These are phyloP conservation scores for Oncorhynchus clarkii DNA, from an alignment of 2,113 vertebrate species.

Conservation along the genomic window DNA sequence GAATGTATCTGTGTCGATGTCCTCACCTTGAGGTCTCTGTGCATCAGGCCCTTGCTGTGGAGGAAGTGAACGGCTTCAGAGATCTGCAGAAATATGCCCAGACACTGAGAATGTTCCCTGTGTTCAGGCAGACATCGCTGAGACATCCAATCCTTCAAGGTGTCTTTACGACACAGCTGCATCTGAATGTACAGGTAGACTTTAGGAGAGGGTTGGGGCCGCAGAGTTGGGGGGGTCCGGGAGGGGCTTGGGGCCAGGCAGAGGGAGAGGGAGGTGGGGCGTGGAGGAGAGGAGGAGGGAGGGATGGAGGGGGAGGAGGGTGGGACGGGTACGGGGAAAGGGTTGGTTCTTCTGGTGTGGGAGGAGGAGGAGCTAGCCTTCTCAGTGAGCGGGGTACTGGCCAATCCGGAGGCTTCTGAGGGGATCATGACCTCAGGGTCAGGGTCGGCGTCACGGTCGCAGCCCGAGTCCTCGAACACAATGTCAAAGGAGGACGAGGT, in stretches of 20 bases:
- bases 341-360: constrained; percentile 32
- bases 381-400: constrained; percentile 25
- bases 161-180: constrained; percentile 97
- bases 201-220: constrained; percentile 85
- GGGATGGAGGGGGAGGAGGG: constrained; percentile 43
- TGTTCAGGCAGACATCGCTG: constrained; percentile 83
- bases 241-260: constrained; percentile 77
- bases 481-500: constrained; percentile 93
- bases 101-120: constrained; percentile 82
- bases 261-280: constrained; percentile 86
- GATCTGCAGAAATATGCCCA: constrained; percentile 96
- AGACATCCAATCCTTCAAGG: constrained; percentile 98
- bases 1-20: not conserved
- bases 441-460: constrained; percentile 73
- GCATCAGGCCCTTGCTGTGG: constrained; percentile 96
- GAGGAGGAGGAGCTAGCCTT: constrained; percentile 47
- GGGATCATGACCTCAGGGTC: constrained; percentile 41
- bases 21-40: constrained; percentile 95
- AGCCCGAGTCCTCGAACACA: constrained; percentile 96
- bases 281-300: constrained; percentile 68
- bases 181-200: constrained; percentile 98
- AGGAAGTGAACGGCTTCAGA: constrained; percentile 93
- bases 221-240: constrained; percentile 51
- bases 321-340: constrained; percentile 27
- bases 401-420: constrained; percentile 42